Base-by-base conservation (phyloP, 2,888 invertebrate genomes). In the Gymnosoma rotundatum region DNA sequence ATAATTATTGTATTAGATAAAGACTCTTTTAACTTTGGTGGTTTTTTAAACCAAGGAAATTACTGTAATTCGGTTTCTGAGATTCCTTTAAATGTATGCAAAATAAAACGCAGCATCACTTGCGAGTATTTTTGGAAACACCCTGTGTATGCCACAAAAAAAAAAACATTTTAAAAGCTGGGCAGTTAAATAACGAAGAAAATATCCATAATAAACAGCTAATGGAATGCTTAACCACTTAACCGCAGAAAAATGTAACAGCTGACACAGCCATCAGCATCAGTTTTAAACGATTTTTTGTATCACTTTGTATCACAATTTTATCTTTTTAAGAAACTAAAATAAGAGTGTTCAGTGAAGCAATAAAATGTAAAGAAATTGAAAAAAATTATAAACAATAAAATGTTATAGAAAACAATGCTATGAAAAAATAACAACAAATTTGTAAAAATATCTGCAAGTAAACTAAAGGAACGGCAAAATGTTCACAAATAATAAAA, bases 201-300 rank as follows among this genome's bases (percentile, higher is more conserved):
- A 5, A 25, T 38, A 36, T 0, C 20, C 21, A 20, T 12, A 10
- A 42, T 5, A 12, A 32, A 63, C 25, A 72, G 32, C 66, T 66
- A 75, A 79, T 79, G 70, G 72, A 58, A 66, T 58, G 61, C 60
- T 79, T 66, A 75, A 72, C 75, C 79, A 79, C 54, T 70, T 60
- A 79, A 83, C 83, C 79, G 54, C 79, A 83, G 74, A 72, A 78
- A 69, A 32, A 32, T 83, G 78, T 83, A 78, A 83, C 83, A 78
- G 78, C 83, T 83, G 83, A 74, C 78, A 78, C 73, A 64, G 73
- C 61, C 78, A 74, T 69, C 83, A 70, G 69, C 74, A 72, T 67
- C 69, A 78, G 60, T 25, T 78, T 54, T 18, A 74, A 78, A 69
- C 36, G 14, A 74, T 63, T 61, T 75, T 50, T 75, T 70, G 25